Base-by-base conservation (phyloP, 2,888 invertebrate genomes). In the Graphium colonna region DNA sequence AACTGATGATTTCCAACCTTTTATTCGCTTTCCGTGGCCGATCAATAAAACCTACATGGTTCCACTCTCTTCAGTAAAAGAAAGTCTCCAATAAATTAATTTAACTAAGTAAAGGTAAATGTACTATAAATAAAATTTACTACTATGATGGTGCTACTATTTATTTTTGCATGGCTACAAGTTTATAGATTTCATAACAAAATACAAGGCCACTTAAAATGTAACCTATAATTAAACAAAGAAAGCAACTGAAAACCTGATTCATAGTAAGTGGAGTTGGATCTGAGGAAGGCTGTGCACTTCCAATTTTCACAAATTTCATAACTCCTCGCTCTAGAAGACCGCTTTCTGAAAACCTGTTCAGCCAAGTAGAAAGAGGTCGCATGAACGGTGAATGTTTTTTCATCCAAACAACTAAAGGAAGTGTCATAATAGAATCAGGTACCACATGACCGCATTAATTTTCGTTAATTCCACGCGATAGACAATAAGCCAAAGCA, bases 371-470 rank as follows among this genome's bases (percentile, higher is more conserved):
- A 0, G 68, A 58, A 5, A 83, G 49, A 0, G 77, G 63, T 10
- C 60, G 62, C 1, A 60, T 59, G 48, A 78, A 82, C 0, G 82
- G 76, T 9, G 84, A 84, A 50, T 75, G 66, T 53, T 69, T 71
- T 51, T 63, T 75, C 71, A 78, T 77, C 82, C 80, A 83, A 13
- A 83, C 68, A 0, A 82, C 83, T 43, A 82, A 62, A 4, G 83
- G 82, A 3, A 81, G 69, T 0, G 77, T 77, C 64, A 84, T 65
- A 21, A 84, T 82, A 0, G 79, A 79, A 49, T 83, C 82, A 0
- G 81, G 72, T 1, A 85, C 65, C 1, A 82, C 59, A 45, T 80
- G 72, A 0, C 79, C 83, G 57, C 84, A 83, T 51, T 76, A 75
- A n/a, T 72, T 68, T 10, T 78, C 80, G 10, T 72, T 76, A 53